Evolutionary conservation across 2,888 invertebrate genomes (phyloP), one percentile per base, ranked within the genome.

Genomic region (Pollenia angustigena): DNA sequence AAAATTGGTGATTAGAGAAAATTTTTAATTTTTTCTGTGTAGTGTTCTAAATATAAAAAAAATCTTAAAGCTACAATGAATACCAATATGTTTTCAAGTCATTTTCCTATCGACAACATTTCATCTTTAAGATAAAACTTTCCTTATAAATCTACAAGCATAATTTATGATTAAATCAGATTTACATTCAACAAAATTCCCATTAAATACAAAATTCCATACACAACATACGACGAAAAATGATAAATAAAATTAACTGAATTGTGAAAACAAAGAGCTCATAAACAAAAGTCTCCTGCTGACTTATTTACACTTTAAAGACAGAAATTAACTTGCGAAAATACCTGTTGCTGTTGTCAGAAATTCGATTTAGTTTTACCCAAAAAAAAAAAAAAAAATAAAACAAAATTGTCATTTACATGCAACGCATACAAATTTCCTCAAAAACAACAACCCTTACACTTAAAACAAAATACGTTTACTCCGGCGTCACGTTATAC

Each of bases 271-370:
- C 23, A 23, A 56, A 12, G 18, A 56, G 32, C 56, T 58, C 14
- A 8, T 40, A 58, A 58, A 40, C 32, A 32, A 58, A 58, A 14
- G 32, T 58, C 40, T 58, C n/a, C 11, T 40, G 32, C 40, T 58
- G 58, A 40, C 4, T 32, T 32, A 11, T 58, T 58, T 58, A 32
- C 12, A 58, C 32, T 32, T 32, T 6, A 58, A 58, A 58, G 7
- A 40, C n/a, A 40, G 32, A 58, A 58, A 58, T 58, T 32, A 58
- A 32, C 58, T 14, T 14, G 14, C 14, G 6, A 58, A 56, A 56
- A 56, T 58, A 58, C 58, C 58, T 58, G 58, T 58, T 58, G 58
- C 58, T 32, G n/a, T 14, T 56, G 12, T 10, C 18, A 18, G 10
- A 58, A 40, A 58, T 14, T 58, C 16, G 14, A 58, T 58, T 32